Base-by-base conservation (phyloP, 2,888 invertebrate genomes). In the Alviniconcha strummeri region DNA sequence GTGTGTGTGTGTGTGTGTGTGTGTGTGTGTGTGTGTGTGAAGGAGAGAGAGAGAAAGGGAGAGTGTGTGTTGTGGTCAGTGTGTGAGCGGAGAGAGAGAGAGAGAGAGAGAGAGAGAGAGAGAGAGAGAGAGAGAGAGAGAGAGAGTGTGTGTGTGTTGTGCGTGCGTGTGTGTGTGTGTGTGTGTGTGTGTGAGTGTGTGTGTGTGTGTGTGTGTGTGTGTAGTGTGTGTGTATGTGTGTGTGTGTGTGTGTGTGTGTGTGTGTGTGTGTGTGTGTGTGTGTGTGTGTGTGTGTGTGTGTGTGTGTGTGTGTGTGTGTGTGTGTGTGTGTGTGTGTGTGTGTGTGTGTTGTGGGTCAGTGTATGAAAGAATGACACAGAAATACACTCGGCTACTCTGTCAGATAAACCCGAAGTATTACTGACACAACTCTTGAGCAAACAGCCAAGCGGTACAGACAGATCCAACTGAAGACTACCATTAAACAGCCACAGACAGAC, bases 151-250 rank as follows among this genome's bases (percentile, higher is more conserved):
- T 64, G 64, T 64, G 17, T 17, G 69, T 69, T 69, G 69, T 13
- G 17, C n/a, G 60, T 60, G 60, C 60, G 64, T 64, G 64, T 64
- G 64, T 64, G 64, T 64, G 64, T 64, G 64, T 64, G 64, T 64
- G 64, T 64, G 64, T 64, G 64, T 64, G 64, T 64, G 64, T 64
- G 64, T 64, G 64, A 3, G 64, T 64, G 64, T 64, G 64, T 64
- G 64, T 64, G 64, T 64, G 64, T 64, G 64, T 64, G 64, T 64
- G 64, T 64, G 64, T 64, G 64, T 64, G 64, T 64, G 64, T 64
- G 64, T 64, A 13, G 64, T 64, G 64, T 64, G 64, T 64, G 64
- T 64, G 60, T 13, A 60, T 64, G 64, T 64, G 64, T 64, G 64
- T 64, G 64, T 64, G 64, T 64, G 64, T 64, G 64, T 64, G 64